phyloP scores from a whole-genome alignment of 2,888 invertebrate species.

The Tipula confusa region DNA sequence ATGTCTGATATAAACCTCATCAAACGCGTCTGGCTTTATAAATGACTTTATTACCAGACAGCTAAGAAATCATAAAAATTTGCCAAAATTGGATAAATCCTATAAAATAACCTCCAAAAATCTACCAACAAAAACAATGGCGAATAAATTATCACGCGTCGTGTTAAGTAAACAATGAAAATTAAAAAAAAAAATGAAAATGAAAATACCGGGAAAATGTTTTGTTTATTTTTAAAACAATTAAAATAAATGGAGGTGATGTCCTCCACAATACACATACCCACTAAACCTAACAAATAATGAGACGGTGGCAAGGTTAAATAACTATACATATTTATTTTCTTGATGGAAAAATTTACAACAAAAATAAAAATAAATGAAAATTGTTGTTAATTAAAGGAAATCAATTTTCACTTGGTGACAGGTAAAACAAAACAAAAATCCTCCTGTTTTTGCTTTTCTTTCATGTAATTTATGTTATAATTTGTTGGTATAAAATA shows the following conservation, averaged over 20 bases:
- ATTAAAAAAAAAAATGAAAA: neutral
- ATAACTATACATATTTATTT: neutral
- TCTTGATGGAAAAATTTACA: neutral
- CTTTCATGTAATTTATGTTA: neutral
- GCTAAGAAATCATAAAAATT: no score
- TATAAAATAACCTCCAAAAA: no score
- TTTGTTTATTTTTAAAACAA: neutral
- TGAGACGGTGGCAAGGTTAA: neutral
- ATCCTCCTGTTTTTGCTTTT: neutral
- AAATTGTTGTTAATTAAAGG: neutral
- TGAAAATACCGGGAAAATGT: neutral
- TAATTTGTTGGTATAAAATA: neutral
- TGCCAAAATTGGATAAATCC: no score
- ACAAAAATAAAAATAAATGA: neutral
- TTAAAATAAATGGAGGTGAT: neutral
- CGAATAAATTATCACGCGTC: no score
- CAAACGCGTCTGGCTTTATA: no score
- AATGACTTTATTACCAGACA: no score
- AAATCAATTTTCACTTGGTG: neutral
- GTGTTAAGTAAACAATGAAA: no score
- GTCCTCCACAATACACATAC: neutral
- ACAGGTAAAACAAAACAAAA: neutral
- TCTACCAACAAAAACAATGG: no score
- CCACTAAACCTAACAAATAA: neutral
- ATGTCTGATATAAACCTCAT: no score